phyloP scores from a whole-genome alignment of 2,113 vertebrate genomes.

The Heliornis fulica region DNA sequence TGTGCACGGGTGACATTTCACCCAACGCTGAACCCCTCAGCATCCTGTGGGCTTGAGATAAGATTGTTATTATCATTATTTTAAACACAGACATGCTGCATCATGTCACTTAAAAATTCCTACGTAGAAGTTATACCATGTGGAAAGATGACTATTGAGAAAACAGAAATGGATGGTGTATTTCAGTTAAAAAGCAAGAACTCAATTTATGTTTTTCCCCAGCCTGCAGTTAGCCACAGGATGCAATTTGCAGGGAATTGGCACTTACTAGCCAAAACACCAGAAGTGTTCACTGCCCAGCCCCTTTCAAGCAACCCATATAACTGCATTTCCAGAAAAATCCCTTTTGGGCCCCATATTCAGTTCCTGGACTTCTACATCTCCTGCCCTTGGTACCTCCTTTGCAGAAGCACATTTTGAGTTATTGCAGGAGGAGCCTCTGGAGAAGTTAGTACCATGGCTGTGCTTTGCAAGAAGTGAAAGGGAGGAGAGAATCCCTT shows the following conservation, averaged over 20 bases:
- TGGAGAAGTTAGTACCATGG: rapidly evolving
- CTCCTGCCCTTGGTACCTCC: not conserved
- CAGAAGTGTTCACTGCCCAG: not conserved
- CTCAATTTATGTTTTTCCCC: not conserved
- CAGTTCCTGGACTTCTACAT: not conserved
- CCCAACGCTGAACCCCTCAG: not conserved
- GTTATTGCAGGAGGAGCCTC: not conserved
- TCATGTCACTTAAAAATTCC: not conserved
- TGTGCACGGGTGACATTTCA: slow-evolving; percentile 27
- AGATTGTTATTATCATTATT: slow-evolving; percentile 6
- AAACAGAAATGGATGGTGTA: not conserved
- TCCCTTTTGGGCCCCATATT: not conserved
- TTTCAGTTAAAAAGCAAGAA: not conserved
- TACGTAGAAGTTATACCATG: not conserved
- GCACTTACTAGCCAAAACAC: not conserved
- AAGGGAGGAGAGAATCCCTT: not conserved
- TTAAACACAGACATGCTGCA: slow-evolving; percentile 1
- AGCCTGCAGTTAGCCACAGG: not conserved
- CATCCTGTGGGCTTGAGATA: slow-evolving; percentile 11
- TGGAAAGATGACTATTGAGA: not conserved
- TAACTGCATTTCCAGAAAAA: not conserved
- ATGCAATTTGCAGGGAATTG: not conserved
- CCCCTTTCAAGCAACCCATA: not conserved
- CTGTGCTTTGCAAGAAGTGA: not conserved
- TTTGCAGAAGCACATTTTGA: not conserved